Evolutionary conservation across 2,797 vertebrate genomes (phyloP), one percentile per base, ranked within the genome.

Genomic region (Pseudochirops cupreus): DNA sequence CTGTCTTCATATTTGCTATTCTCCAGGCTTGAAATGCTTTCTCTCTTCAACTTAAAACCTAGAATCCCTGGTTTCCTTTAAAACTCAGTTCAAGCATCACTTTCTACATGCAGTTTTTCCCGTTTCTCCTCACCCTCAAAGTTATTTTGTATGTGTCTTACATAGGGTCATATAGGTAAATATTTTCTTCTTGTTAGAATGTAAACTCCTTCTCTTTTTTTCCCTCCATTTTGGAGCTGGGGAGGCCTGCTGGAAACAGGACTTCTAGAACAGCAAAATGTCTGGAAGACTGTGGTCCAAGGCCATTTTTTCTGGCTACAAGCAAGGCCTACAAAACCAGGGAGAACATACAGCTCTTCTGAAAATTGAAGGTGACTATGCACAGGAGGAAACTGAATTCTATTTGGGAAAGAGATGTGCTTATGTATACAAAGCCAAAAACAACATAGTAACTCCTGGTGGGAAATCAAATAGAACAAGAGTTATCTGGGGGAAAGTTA

Each of bases 381-480:
- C 99, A 24, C 98, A 99, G 0, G 98, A 99, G 5, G 99, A 99
- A 98, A 99, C 99, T 0, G 99, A 99, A 91, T 99, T 99, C 98
- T 99, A 99, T 98, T 98, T 99, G 96, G 99, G 99, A 95, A 99
- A 99, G 96, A 99, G 99, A 96, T 99, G 99, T 92, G 99, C 99
- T 91, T 99, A 99, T 53, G 99, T 99, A n/a, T 99, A 99, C 98
- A 99, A 99, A 99, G 99, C 99, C 94, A 99, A 99, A 97, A 99
- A 99, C 54, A 54, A 54, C 54, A 54, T 9, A 54, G 54, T 54
- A 12, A 54, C 54, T 54, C 54, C 54, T 54, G 9, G 11, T 10
- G 54, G 54, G 54, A 54, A 54, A 54, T 9, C 54, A 54, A 12
- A 54, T 9, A 54, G 54, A 54, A 54, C 54, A 10, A 54, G 54